Evolutionary conservation across 2,888 invertebrate genomes (phyloP).

Genomic region (Muschampia plurimacula): DNA sequence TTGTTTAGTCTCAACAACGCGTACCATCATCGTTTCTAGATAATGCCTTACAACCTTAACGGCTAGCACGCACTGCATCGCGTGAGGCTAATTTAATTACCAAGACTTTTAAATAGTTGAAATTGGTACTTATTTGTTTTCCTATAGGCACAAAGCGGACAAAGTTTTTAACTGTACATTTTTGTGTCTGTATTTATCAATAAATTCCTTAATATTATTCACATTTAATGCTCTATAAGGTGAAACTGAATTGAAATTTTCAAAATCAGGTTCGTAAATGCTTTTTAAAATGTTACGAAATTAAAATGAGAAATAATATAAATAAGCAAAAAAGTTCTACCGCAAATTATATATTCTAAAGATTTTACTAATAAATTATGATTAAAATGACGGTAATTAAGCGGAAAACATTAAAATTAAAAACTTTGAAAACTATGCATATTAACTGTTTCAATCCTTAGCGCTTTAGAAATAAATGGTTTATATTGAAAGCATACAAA

Average conservation of each 20-base stretch:
- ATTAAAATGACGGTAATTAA: too few species aligned
- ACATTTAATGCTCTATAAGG: not conserved
- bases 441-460: too few species aligned
- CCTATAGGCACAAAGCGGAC: not conserved
- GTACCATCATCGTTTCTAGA: conserved; percentile 30
- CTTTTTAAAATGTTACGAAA: not conserved
- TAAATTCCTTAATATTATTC: not conserved
- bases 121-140: conserved; percentile 14
- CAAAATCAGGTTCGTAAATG: not conserved
- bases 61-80: conserved; percentile 32
- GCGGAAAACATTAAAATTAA: too few species aligned
- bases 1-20: not conserved
- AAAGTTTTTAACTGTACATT: not conserved
- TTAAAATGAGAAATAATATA: not conserved
- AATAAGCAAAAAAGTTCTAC: too few species aligned
- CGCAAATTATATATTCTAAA: too few species aligned
- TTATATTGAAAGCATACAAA: too few species aligned
- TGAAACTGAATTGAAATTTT: not conserved
- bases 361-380: too few species aligned
- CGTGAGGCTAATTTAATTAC: conserved; percentile 31
- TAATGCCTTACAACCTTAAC: conserved; percentile 31
- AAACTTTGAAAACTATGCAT: too few species aligned
- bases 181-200: not conserved
- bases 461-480: too few species aligned
- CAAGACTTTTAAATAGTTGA: conserved; percentile 23